Conservation (phyloP, 37 sponge, comb jelly and placozoan species). For the Aplysina aerophoba region DNA sequence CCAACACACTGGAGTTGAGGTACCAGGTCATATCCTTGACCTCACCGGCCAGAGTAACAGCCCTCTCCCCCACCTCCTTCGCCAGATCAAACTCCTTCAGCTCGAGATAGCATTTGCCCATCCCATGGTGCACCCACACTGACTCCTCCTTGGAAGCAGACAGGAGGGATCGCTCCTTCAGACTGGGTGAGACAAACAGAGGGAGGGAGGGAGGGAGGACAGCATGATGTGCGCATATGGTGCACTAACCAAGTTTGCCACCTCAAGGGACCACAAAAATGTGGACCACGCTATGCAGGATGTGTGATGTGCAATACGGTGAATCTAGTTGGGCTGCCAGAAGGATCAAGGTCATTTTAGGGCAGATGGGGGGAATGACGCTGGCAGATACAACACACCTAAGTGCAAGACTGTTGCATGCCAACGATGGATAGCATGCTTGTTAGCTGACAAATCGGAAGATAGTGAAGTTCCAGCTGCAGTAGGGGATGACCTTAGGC, state of each 20-base stretch:
- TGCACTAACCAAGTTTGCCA: too few relatives aligned
- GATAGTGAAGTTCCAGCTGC: too few relatives aligned
- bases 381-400: too few relatives aligned
- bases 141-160: constrained; percentile 67
- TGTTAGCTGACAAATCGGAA: too few relatives aligned
- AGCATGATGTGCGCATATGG: neutral
- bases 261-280: neutral
- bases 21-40: constrained; percentile 88
- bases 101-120: constrained; percentile 85
- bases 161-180: constrained; percentile 64
- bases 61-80: constrained; percentile 74
- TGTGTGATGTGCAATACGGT: neutral
- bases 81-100: constrained; percentile 61
- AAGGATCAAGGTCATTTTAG: too few relatives aligned
- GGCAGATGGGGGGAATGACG: too few relatives aligned
- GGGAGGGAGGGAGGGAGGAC: neutral
- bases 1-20: constrained; percentile 84
- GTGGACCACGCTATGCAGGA: neutral
- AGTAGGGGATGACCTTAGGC: too few relatives aligned
- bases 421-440: too few relatives aligned
- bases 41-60: constrained; percentile 67
- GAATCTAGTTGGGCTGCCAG: too few relatives aligned
- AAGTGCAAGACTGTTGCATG: too few relatives aligned
- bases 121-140: constrained; percentile 91
- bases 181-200: constrained; percentile 50